phyloP scores from a whole-genome alignment of 2,113 vertebrate species.

The Tachycineta bicolor region DNA sequence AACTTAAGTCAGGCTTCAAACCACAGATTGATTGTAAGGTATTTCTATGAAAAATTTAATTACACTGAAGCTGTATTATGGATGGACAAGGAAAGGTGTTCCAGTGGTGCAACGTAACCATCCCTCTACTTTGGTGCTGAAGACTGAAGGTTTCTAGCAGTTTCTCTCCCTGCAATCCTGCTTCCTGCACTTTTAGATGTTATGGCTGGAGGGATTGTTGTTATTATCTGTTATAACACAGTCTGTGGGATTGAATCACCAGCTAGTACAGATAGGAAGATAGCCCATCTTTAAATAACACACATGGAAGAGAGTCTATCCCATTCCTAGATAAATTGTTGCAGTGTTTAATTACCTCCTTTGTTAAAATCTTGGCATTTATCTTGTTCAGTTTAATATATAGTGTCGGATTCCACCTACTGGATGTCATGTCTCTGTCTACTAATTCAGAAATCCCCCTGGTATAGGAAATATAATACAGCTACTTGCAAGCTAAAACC shows the following conservation, averaged over 20 bases:
- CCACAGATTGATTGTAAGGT: neutral
- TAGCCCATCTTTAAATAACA: neutral
- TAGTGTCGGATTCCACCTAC: conserved; percentile 35
- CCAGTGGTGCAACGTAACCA: neutral
- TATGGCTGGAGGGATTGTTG: neutral
- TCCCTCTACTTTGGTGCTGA: neutral
- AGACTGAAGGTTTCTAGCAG: neutral
- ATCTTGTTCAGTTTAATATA: conserved; percentile 39
- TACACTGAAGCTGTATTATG: neutral
- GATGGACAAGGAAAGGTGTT: neutral
- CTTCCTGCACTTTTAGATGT: neutral
- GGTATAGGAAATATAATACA: conserved; percentile 33
- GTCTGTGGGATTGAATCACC: neutral
- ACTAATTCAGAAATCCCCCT: conserved; percentile 6
- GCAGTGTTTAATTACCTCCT: neutral
- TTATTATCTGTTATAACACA: neutral
- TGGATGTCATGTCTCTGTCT: conserved; percentile 24
- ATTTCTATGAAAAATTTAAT: neutral
- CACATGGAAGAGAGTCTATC: neutral
- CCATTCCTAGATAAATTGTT: conserved; percentile 5
- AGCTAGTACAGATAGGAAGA: neutral
- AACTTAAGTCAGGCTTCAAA: neutral
- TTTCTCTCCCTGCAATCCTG: neutral
- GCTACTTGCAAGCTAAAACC: conserved; percentile 36
- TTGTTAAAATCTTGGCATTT: conserved; percentile 37